Evolutionary conservation across 2,888 invertebrate species (phyloP).

Genomic region (Allolobophora icterica): DNA sequence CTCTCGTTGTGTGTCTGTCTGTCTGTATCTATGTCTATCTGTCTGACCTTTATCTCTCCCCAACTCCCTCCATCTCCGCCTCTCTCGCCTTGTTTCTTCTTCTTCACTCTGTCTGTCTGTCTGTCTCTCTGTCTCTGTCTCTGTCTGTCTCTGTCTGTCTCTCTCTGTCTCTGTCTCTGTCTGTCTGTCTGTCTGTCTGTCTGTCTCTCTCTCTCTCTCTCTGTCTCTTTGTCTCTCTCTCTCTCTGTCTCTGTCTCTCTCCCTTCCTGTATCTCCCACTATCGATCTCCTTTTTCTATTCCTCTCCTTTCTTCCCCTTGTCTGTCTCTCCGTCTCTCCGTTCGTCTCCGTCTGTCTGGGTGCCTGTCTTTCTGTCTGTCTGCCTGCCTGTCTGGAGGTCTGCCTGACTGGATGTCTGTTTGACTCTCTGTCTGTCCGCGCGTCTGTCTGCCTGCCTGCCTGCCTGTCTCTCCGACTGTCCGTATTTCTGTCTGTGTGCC

Average conservation of each 20-base stretch:
- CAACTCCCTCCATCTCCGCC: too few species aligned
- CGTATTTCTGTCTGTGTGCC: background rate
- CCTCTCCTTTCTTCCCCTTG: background rate
- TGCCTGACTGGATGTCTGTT: background rate
- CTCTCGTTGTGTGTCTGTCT: background rate
- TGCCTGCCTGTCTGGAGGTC: background rate
- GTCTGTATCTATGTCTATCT: background rate
- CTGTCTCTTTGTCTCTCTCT: background rate
- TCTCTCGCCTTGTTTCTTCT: background rate
- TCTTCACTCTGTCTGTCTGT: background rate
- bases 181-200: background rate
- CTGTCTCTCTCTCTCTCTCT: background rate
- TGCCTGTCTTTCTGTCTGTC: background rate
- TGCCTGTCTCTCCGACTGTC: background rate
- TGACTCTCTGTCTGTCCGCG: background rate
- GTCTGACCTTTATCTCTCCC: too few species aligned
- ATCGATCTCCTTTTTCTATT: background rate
- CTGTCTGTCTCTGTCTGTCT: background rate
- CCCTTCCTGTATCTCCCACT: too few species aligned
- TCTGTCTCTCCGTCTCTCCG: background rate
- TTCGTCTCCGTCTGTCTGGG: background rate
- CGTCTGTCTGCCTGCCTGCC: background rate
- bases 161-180: background rate
- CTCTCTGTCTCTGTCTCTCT: background rate
- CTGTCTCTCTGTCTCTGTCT: background rate